A percentile compares a stretch with the other conserved stretches of the same genome.
phyloP scores from a whole-genome alignment of 2,797 vertebrate species.

The Botia almorhae region DNA sequence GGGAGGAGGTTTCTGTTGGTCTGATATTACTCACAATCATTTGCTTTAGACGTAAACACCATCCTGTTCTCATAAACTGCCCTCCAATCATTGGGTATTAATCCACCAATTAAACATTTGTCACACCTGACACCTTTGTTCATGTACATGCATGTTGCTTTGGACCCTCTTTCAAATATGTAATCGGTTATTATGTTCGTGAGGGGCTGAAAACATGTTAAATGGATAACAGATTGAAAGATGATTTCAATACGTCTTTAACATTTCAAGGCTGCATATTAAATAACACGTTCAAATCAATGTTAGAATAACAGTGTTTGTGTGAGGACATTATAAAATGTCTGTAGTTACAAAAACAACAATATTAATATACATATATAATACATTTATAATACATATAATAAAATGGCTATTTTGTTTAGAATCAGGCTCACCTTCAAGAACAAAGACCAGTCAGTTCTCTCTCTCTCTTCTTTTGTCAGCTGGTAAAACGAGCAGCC shows the following conservation, averaged over 20 bases:
- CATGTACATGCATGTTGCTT: too few relatives aligned
- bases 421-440: not conserved
- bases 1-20: not conserved
- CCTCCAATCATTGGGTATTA: not conserved
- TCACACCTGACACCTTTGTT: not conserved
- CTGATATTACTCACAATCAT: slow-evolving; percentile 24
- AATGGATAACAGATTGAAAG: too few relatives aligned
- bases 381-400: not conserved
- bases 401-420: not conserved
- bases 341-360: too few relatives aligned
- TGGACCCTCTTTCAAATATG: not conserved
- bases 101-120: not conserved
- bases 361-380: not conserved
- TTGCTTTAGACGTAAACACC: not conserved
- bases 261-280: too few relatives aligned
- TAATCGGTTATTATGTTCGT: too few relatives aligned
- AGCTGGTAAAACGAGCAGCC: not conserved
- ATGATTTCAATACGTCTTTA: too few relatives aligned
- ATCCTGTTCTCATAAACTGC: not conserved
- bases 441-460: not conserved
- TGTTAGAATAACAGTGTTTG: too few relatives aligned
- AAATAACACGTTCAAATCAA: too few relatives aligned
- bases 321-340: too few relatives aligned
- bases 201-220: too few relatives aligned
- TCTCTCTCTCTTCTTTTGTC: not conserved